Percentiles rank a stretch among this genome's conserved stretches.
phyloP scores from a whole-genome alignment of 2,113 vertebrate genomes.

The Trinectes maculatus region DNA sequence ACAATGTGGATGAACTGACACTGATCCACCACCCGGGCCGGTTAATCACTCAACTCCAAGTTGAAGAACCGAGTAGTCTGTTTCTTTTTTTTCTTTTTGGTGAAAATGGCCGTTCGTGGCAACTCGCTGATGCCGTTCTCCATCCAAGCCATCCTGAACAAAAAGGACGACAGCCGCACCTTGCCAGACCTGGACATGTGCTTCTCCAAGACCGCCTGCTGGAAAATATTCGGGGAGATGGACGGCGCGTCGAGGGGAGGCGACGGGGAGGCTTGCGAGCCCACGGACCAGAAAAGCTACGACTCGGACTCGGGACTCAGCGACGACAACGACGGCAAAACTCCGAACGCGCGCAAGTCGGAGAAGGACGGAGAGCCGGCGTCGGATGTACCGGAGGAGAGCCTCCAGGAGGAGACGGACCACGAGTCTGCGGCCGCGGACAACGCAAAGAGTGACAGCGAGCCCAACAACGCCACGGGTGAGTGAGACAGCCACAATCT shows the following conservation, averaged over 20 bases:
- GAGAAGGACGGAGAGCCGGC: constrained; percentile 73
- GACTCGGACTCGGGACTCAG: constrained; percentile 87
- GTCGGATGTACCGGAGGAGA: constrained; percentile 77
- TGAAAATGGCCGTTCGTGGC: constrained; percentile 87
- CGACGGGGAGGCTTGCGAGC: constrained; percentile 70
- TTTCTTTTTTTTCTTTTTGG: constrained; percentile 3
- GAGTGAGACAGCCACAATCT: constrained; percentile 28
- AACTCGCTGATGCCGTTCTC: constrained; percentile 91
- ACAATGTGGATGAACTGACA: constrained; percentile 73
- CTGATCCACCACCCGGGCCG: constrained; percentile 14
- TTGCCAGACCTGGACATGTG: constrained; percentile 83
- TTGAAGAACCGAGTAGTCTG: constrained; percentile 44
- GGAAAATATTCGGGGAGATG: constrained; percentile 88
- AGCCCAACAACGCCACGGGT: constrained; percentile 88
- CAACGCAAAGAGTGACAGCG: constrained; percentile 86
- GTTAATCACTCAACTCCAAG: constrained; percentile 24
- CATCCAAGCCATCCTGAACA: constrained; percentile 94
- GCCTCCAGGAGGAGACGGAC: constrained; percentile 82
- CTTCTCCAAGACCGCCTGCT: constrained; percentile 85
- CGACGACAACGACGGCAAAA: constrained; percentile 84
- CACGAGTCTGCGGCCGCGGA: constrained; percentile 79
- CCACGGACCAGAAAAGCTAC: constrained; percentile 79
- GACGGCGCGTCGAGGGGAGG: constrained; percentile 70
- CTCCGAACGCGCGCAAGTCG: constrained; percentile 64
- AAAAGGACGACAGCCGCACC: constrained; percentile 86